These are phyloP conservation scores for Ascidia mentula DNA, from an alignment of 23 tunicate species.

Conservation along the genomic window DNA sequence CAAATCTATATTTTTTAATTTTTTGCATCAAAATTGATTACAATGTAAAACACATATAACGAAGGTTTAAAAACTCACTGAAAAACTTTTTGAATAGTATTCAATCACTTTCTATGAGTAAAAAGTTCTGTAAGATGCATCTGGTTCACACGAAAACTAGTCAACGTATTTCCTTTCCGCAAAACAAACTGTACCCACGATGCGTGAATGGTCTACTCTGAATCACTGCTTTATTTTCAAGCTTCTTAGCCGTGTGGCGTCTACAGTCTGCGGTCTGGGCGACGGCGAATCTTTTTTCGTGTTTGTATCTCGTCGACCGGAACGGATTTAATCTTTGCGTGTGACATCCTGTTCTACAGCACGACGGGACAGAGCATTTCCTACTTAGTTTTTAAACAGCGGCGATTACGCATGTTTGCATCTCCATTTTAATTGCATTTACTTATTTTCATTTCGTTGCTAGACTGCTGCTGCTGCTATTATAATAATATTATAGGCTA, in stretches of 20 bases:
- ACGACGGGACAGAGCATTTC: neutral
- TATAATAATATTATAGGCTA: no score
- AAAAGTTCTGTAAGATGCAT: no score
- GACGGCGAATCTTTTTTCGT: neutral
- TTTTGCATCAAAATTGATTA: no score
- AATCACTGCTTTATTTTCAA: slow-evolving; percentile 9
- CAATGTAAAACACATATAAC: no score
- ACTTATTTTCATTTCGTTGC: neutral
- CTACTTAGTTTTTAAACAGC: neutral
- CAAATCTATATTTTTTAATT: no score
- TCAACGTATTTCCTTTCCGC: slow-evolving; percentile 2
- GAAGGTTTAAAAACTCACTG: no score
- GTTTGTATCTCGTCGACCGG: slow-evolving; percentile 14
- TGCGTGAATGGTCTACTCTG: slow-evolving; percentile 11
- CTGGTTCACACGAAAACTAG: neutral
- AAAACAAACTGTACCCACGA: neutral
- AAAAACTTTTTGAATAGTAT: no score
- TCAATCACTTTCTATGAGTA: no score
- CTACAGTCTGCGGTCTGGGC: slow-evolving; percentile 13
- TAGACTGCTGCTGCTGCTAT: no score
- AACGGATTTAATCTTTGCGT: neutral
- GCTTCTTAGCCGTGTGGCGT: slow-evolving; percentile 9
- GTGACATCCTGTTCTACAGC: neutral
- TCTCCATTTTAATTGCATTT: neutral
- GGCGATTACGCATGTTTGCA: neutral